Percentiles rank a stretch among this genome's conserved stretches.
These are phyloP conservation scores for Brachymystax lenok DNA, from an alignment of 2,797 vertebrate species.

Conservation along the genomic window DNA sequence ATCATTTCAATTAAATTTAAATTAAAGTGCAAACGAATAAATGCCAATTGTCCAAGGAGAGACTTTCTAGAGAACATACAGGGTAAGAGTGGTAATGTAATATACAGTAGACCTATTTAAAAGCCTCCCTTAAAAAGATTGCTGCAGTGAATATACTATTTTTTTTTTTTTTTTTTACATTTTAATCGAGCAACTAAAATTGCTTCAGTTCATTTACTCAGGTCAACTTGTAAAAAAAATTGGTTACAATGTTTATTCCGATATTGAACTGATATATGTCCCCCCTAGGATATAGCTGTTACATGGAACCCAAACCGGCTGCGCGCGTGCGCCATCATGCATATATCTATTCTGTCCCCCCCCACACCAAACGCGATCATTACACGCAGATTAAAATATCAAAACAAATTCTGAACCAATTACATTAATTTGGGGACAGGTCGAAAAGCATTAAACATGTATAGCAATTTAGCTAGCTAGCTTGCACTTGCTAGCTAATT, in stretches of 20 bases:
- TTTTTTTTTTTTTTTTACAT: neutral
- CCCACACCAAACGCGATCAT: no score
- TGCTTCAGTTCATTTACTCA: constrained; percentile 47
- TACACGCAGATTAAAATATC: no score
- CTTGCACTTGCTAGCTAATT: no score
- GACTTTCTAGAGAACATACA: constrained; percentile 26
- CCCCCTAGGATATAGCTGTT: no score
- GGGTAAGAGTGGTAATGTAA: constrained; percentile 38
- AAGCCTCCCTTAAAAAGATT: constrained; percentile 1
- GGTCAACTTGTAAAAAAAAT: constrained; percentile 32
- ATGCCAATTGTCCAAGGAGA: constrained; percentile 10
- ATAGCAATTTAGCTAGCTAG: no score
- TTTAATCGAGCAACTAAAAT: constrained; percentile 9
- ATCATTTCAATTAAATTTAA: neutral
- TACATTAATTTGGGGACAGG: no score
- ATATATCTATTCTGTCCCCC: no score
- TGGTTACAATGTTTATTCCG: constrained; percentile 43
- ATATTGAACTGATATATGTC: constrained; percentile 1
- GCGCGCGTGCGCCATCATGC: no score
- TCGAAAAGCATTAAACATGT: no score
- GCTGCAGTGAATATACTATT: neutral
- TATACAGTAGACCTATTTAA: neutral
- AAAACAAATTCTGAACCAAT: no score
- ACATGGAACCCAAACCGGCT: no score
- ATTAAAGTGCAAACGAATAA: neutral